phyloP scores from a whole-genome alignment of 2,113 vertebrate genomes.

The Alethe diademata region DNA sequence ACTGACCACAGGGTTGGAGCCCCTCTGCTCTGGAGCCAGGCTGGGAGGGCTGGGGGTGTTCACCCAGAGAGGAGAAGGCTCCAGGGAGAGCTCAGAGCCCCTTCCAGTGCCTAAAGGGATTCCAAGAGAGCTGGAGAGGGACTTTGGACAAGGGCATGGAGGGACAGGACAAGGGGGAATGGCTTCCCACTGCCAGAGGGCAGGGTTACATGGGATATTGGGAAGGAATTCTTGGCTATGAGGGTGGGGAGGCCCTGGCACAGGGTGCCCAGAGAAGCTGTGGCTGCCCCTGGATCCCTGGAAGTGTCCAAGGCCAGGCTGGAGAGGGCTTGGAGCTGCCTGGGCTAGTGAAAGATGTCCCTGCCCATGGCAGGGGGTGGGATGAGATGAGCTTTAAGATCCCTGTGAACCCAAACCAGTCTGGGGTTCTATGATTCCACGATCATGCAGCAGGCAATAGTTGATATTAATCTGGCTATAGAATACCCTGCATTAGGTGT shows the following conservation, averaged over 20 bases:
- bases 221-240: not conserved
- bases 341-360: fast-evolving
- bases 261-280: not conserved
- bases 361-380: not conserved
- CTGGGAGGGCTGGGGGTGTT: not conserved
- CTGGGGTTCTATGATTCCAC: not conserved
- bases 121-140: not conserved
- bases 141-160: not conserved
- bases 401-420: not conserved
- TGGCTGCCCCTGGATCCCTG: not conserved
- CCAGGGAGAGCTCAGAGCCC: not conserved
- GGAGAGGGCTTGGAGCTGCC: fast-evolving
- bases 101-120: not conserved
- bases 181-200: not conserved
- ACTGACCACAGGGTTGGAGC: not conserved
- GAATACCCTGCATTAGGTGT: not conserved
- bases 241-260: not conserved
- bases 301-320: not conserved
- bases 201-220: not conserved
- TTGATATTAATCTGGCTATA: not conserved
- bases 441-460: not conserved
- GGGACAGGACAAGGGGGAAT: not conserved
- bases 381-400: not conserved
- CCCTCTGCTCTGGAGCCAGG: not conserved
- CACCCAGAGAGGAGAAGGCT: not conserved